Percentiles rank a stretch among this genome's conserved stretches.
Conservation (phyloP, 2,888 invertebrate genomes). For the Baccha elongata region DNA sequence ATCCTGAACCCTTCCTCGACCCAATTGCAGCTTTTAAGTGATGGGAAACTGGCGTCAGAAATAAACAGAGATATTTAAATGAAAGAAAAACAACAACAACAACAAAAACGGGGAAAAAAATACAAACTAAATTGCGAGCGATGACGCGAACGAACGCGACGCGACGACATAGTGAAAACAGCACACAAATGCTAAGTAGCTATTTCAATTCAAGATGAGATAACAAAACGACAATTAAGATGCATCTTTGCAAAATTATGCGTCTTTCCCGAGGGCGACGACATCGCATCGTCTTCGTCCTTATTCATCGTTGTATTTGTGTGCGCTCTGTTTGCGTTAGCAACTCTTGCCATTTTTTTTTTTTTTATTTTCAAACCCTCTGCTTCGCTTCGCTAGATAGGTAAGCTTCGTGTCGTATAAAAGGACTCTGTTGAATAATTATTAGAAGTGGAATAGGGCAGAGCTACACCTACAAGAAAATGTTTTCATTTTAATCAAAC, state of each 20-base stretch:
- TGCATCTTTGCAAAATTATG: constrained; percentile 72
- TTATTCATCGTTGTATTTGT: constrained; percentile 38
- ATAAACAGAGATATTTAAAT: constrained; percentile 55
- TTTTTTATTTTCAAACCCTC: not conserved
- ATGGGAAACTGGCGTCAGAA: constrained; percentile 36
- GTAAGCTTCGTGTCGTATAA: not conserved
- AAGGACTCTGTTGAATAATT: constrained; percentile 62
- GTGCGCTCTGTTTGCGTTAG: constrained; percentile 33
- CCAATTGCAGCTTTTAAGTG: constrained; percentile 42
- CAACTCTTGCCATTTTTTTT: constrained; percentile 7
- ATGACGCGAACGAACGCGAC: not conserved
- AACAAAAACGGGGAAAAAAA: constrained; percentile 14
- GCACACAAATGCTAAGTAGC: constrained; percentile 72
- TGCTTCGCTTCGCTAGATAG: not conserved
- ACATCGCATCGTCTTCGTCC: constrained; percentile 52
- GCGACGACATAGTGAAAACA: constrained; percentile 40
- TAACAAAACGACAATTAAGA: constrained; percentile 73
- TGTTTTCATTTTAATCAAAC: constrained; percentile 63
- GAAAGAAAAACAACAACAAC: constrained; percentile 21
- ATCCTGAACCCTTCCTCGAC: constrained; percentile 55
- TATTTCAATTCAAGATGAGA: constrained; percentile 73
- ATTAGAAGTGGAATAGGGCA: constrained; percentile 61
- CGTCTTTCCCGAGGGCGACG: constrained; percentile 69
- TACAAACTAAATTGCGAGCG: not conserved
- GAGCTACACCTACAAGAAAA: constrained; percentile 48